Base-by-base conservation (phyloP, 2,888 invertebrate genomes). In the Andrena chrysosceles region DNA sequence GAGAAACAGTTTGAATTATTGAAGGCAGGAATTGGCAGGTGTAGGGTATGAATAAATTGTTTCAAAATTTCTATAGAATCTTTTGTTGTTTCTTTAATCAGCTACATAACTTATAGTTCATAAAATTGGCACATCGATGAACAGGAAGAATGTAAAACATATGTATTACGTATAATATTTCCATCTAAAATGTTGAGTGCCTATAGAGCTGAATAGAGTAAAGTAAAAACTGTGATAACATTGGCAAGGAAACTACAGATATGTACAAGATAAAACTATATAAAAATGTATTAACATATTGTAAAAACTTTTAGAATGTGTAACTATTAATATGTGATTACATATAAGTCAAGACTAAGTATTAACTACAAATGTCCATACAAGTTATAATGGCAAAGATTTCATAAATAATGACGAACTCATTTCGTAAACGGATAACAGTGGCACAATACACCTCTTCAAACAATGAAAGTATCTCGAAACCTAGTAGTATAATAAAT, bases 111-210 rank as follows among this genome's bases (percentile, higher is more conserved):
- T 70, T 77, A 56, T 31, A 35, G 33, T 49, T 26, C 10, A 26
- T 52, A 73, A 23, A 69, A 49, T 81, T 81, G 73, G 81, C 81
- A 81, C 81, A 33, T 66, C 56, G 23, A 33, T 33, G 48, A 59
- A 56, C 33, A 33, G 35, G n/a, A 59, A 66, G 13, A 4, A 7
- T 54, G 60, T 10, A 42, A 48, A 66, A 74, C 10, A 29, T 64
- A 35, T 10, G 63, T 35, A 48, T 54, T 54, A 70, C n/a, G 31
- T 54, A 56, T 26, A 20, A 35, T 60, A 60, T 48, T 48, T 29
- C 48, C 31, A 20, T 48, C 31, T 62, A 42, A 7, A 26, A 20
- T 29, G 16, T n/a, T 23, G 23, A 33, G 26, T 64, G 16, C 20
- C 16, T 33, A 62, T 29, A 48, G 59, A 49, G 3, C 6, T 35